Conservation (phyloP, 1,140 invertebrate genomes). For the Leptinotarsa lineolata region DNA sequence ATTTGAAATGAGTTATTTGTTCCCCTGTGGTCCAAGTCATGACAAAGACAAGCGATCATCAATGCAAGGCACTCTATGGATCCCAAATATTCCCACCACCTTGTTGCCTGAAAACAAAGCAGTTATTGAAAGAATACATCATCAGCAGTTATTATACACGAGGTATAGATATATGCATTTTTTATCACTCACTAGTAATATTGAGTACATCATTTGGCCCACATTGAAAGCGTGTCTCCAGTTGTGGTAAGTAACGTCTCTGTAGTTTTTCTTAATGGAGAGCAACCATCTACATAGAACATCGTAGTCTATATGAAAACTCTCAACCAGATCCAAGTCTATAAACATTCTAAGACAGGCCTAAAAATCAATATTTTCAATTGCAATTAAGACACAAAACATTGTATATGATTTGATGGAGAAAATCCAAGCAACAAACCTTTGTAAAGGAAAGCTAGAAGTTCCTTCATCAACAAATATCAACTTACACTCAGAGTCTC, state of each 20-base stretch:
- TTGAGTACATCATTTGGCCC: conserved; percentile 95
- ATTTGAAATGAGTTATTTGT: conserved; percentile 99
- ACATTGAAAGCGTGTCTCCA: conserved; percentile 97
- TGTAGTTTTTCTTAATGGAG: conserved; percentile 96
- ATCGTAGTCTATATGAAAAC: conserved; percentile 89
- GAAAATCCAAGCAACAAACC: background rate
- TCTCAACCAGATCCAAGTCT: conserved; percentile 86
- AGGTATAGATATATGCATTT: conserved; percentile 7
- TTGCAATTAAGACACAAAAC: background rate
- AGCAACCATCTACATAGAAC: conserved; percentile 88
- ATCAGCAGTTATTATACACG: too few relatives aligned
- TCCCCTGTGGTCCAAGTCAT: conserved; percentile 94
- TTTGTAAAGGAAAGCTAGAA: background rate
- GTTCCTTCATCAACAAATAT: background rate
- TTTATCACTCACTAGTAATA: conserved; percentile 73
- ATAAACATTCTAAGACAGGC: conserved; percentile 90
- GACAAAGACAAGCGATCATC: conserved; percentile 94
- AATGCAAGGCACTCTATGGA: conserved; percentile 91
- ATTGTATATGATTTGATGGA: background rate
- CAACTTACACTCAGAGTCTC: conserved; percentile 74
- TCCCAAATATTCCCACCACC: conserved; percentile 90
- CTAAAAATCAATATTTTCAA: conserved; percentile 51
- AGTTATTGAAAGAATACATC: background rate
- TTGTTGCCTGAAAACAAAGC: conserved; percentile 70
- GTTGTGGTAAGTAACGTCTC: conserved; percentile 95